Evolutionary conservation across 2,113 vertebrate genomes (phyloP).

Genomic region (Paratilapia polleni): DNA sequence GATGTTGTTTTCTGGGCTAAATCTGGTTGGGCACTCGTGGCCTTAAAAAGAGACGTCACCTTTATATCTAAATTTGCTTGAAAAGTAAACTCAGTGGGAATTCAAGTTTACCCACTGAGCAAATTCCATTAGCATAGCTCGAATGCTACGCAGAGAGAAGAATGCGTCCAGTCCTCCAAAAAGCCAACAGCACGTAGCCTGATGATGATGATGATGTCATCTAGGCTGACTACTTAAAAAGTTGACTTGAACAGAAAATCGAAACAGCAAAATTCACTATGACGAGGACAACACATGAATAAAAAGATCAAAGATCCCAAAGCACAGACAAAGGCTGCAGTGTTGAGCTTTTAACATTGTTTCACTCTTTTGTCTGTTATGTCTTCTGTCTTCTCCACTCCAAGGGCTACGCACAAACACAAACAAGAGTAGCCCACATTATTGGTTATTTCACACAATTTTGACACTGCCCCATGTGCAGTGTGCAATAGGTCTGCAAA

Average conservation of each 20-base stretch:
- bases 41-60: background rate
- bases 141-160: background rate
- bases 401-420: background rate
- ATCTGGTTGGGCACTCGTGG: background rate
- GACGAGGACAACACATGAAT: background rate
- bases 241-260: background rate
- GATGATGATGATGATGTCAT: background rate
- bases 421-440: background rate
- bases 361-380: background rate
- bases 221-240: background rate
- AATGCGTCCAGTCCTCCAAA: too few species aligned
- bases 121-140: background rate
- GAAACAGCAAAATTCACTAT: background rate
- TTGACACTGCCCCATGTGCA: background rate
- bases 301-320: background rate
- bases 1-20: constrained; percentile 1
- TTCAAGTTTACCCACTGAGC: background rate
- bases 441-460: background rate
- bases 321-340: background rate
- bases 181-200: too few species aligned
- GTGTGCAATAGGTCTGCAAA: background rate
- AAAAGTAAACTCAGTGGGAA: background rate
- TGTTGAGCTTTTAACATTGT: background rate
- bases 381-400: background rate
- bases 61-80: background rate